These are phyloP conservation scores for Columba guinea DNA, from an alignment of 2,797 vertebrate species.

Conservation along the genomic window DNA sequence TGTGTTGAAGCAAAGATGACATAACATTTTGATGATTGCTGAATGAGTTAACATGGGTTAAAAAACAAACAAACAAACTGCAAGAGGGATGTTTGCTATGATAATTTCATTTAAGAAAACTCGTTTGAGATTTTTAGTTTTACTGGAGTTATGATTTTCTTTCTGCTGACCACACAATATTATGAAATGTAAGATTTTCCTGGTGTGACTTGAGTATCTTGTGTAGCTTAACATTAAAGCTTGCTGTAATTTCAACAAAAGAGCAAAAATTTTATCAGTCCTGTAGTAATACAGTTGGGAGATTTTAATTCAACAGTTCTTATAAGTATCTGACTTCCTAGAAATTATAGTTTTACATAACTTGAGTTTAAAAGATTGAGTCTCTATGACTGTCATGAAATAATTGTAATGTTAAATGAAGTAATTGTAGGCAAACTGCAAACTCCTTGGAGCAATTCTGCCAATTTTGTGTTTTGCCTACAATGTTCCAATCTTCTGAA, in stretches of 20 bases:
- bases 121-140: not conserved
- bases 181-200: not conserved
- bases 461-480: conserved; percentile 8
- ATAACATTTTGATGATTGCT: not conserved
- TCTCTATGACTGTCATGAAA: not conserved
- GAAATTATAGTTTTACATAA: not conserved
- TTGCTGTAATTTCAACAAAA: not conserved
- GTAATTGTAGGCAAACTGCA: not conserved
- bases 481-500: not conserved
- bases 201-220: not conserved
- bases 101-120: not conserved
- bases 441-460: not conserved
- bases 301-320: not conserved
- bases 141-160: not conserved
- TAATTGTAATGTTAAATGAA: not conserved
- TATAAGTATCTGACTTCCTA: not conserved
- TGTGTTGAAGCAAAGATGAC: not conserved
- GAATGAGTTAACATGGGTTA: not conserved
- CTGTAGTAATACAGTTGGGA: not conserved
- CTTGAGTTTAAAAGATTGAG: not conserved
- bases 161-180: not conserved
- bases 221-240: not conserved
- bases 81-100: not conserved
- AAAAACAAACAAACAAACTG: not conserved
- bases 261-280: not conserved